A percentile compares a stretch with the other conserved stretches of the same genome.
Evolutionary conservation across 2,113 vertebrate genomes (phyloP).

Genomic region (Gulo gulo): DNA sequence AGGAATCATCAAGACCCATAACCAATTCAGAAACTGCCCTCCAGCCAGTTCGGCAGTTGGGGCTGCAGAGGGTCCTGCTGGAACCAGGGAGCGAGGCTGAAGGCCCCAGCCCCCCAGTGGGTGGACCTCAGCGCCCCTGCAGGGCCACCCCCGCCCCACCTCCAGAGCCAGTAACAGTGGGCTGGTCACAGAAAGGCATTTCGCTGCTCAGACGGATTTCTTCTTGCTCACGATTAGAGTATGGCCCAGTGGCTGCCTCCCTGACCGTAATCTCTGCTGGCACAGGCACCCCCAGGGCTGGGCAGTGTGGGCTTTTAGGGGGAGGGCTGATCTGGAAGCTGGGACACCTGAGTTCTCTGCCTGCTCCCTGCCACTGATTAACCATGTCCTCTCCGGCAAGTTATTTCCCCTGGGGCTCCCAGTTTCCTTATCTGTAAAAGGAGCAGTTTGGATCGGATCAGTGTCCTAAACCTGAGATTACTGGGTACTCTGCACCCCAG

Average conservation of each 20-base stretch:
- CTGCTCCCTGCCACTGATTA: background rate
- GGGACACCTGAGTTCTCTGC: background rate
- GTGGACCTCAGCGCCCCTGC: background rate
- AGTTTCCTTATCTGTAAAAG: slow-evolving; percentile 18
- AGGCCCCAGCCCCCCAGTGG: background rate
- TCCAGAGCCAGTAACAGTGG: background rate
- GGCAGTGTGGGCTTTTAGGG: background rate
- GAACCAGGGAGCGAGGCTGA: background rate
- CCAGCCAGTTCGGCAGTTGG: background rate
- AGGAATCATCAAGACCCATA: background rate
- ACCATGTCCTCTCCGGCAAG: background rate
- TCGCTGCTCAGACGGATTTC: slow-evolving; percentile 65
- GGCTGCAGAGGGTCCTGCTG: background rate
- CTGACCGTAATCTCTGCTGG: slow-evolving; percentile 65
- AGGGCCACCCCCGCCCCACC: background rate
- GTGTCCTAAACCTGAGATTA: background rate
- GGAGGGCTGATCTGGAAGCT: slow-evolving; percentile 18
- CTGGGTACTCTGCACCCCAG: background rate
- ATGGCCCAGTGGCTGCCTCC: slow-evolving; percentile 63
- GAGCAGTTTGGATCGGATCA: background rate
- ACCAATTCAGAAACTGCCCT: background rate
- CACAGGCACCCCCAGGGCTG: slow-evolving; percentile 21
- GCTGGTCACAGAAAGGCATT: slow-evolving; percentile 58
- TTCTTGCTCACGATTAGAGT: slow-evolving; percentile 49
- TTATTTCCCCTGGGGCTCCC: background rate